Evolutionary conservation across 2,113 vertebrate species (phyloP), one percentile per base, ranked within the genome.

Genomic region (Myotis davidii): DNA sequence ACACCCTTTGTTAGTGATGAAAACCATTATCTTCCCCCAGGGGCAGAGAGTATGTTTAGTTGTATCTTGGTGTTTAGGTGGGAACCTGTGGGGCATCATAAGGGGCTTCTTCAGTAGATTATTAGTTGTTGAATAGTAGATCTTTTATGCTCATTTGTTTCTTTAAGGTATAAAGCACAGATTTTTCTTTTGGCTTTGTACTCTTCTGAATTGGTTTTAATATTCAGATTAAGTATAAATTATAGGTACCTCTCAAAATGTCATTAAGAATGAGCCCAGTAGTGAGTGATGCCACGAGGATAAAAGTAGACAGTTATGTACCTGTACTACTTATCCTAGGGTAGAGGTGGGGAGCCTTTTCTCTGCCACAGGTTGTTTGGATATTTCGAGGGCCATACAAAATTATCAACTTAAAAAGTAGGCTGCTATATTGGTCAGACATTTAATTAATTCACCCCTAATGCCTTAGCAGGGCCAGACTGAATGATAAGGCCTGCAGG

Each of bases 171-270:
- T 82, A 61, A 92, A 83, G 37, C 69, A 82, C 48, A 85, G 45
- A 17, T 50, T 76, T 87, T 74, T 21, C 61, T 9, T 76, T 81
- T 93, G 45, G 34, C 72, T 85, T 67, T 50, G 32, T 81, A 23
- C 14, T 48, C 72, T 90, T 50, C 27, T 61, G 39, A 85, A 59
- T 76, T 92, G 84, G 14, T 76, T 85, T 84, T 79, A 88, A n/a
- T 94, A 69, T 39, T 69, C 29, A 74, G 56, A n/a, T 67, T 85
- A 94, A 93, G 27, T 92, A 9, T 89, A 48, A 91, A 50, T 78
- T 65, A 69, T 79, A 83, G 17, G 2, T 56, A 25, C 11, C 39
- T 48, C 37, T 23, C 18, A 45, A 64, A 92, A 39, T 89, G 27
- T 65, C 76, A 54, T 61, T 76, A 39, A 64, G 32, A 82, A 48